These are phyloP conservation scores for Tachina grossa DNA, from an alignment of 2,888 invertebrate genomes.

Conservation along the genomic window DNA sequence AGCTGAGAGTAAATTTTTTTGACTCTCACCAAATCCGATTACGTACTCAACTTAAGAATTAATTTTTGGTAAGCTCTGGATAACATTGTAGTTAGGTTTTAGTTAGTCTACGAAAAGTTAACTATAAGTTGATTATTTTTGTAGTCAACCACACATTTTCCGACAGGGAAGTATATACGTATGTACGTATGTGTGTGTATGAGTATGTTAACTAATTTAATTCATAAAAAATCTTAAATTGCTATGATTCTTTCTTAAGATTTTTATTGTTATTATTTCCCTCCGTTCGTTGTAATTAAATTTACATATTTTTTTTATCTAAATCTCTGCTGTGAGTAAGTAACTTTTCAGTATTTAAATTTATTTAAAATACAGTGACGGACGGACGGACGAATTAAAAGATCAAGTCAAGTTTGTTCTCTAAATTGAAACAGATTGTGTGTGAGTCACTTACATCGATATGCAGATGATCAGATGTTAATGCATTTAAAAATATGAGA, in stretches of 20 bases:
- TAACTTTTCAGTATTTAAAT: slow-evolving; percentile 19
- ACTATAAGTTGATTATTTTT: no score
- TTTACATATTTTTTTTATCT: slow-evolving; percentile 5
- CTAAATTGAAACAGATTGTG: slow-evolving; percentile 37
- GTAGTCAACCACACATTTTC: no score
- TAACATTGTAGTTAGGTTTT: no score
- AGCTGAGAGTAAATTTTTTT: no score
- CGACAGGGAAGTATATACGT: no score
- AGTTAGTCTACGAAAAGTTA: no score
- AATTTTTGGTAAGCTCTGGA: no score
- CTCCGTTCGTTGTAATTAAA: slow-evolving; percentile 32
- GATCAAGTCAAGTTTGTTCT: slow-evolving; percentile 33
- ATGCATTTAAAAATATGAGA: slow-evolving; percentile 27
- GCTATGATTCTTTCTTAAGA: not conserved
- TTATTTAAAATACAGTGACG: slow-evolving; percentile 23
- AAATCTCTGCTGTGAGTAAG: slow-evolving; percentile 20
- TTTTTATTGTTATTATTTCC: slow-evolving; percentile 1
- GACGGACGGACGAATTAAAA: not conserved
- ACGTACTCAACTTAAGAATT: no score
- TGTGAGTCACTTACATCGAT: slow-evolving; percentile 46
- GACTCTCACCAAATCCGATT: no score
- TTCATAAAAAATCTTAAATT: not conserved
- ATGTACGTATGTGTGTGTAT: no score
- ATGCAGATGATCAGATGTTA: slow-evolving; percentile 53
- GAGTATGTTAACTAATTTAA: not conserved